Evolutionary conservation across 2,797 vertebrate species (phyloP).

Genomic region (Tarsius wallacei): DNA sequence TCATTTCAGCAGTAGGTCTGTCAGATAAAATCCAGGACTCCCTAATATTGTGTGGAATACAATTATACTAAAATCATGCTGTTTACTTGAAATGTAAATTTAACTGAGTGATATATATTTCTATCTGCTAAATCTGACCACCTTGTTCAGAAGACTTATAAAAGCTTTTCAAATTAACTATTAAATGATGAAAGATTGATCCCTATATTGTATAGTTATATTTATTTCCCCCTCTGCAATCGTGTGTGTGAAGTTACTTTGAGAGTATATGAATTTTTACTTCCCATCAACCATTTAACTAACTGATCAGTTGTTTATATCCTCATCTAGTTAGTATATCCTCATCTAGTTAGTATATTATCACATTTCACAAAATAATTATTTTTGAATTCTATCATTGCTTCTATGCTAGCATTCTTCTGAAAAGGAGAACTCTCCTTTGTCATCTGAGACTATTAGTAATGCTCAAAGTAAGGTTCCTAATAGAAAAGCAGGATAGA

Average conservation of each 20-base stretch:
- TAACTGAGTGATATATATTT: background rate
- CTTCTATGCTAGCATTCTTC: background rate
- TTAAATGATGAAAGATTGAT: background rate
- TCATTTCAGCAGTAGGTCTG: background rate
- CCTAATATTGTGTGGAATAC: background rate
- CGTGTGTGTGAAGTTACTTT: background rate
- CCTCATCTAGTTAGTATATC: background rate
- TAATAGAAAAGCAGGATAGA: background rate
- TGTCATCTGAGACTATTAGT: background rate
- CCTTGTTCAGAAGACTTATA: background rate
- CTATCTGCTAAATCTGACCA: background rate
- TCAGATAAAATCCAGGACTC: background rate
- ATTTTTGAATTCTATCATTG: background rate
- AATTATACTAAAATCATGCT: background rate
- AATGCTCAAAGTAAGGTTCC: background rate
- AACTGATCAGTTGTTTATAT: background rate
- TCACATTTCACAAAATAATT: background rate
- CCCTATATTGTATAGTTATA: background rate
- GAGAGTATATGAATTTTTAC: background rate
- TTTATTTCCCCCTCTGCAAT: background rate
- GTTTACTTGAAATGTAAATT: background rate
- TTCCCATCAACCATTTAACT: background rate
- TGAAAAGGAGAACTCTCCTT: background rate
- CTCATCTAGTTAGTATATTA: no score
- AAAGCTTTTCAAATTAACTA: background rate